phyloP scores from a whole-genome alignment of 2,113 vertebrate genomes.

The Equus przewalskii region DNA sequence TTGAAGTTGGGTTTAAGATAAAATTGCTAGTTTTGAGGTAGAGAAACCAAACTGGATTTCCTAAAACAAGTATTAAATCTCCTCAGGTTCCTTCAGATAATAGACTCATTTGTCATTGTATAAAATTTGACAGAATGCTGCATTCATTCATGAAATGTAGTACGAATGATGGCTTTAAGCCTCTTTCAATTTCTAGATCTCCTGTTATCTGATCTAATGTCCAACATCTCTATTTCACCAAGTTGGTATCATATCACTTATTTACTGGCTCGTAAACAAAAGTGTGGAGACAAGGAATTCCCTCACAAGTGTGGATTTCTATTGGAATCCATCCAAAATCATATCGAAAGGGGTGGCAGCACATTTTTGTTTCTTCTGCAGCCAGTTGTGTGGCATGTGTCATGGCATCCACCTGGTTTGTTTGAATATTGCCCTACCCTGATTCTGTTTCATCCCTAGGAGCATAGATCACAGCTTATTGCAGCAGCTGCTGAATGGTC shows the following conservation, averaged over 20 bases:
- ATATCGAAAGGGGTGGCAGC: background rate
- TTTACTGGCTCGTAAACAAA: constrained; percentile 61
- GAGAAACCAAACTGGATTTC: constrained; percentile 58
- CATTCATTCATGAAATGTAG: constrained; percentile 77
- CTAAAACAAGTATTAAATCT: constrained; percentile 69
- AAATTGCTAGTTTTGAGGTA: constrained; percentile 69
- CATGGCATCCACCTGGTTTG: background rate
- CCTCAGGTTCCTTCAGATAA: constrained; percentile 67
- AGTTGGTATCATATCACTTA: constrained; percentile 53
- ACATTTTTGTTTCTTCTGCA: background rate
- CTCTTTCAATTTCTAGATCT: constrained; percentile 69
- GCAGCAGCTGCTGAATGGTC: background rate
- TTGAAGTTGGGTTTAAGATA: constrained; percentile 49
- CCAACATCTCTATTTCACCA: constrained; percentile 67
- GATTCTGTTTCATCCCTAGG: background rate
- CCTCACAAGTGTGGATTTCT: background rate
- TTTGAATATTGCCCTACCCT: background rate
- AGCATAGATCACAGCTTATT: constrained; percentile 4
- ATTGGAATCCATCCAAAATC: background rate
- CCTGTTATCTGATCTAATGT: constrained; percentile 71
- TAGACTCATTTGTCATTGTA: constrained; percentile 81
- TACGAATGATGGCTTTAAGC: constrained; percentile 37
- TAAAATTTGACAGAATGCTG: constrained; percentile 75
- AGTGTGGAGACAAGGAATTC: constrained; percentile 34
- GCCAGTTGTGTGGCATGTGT: background rate